Evolutionary conservation across 2,888 invertebrate species (phyloP).

Genomic region (Bugula neritina): DNA sequence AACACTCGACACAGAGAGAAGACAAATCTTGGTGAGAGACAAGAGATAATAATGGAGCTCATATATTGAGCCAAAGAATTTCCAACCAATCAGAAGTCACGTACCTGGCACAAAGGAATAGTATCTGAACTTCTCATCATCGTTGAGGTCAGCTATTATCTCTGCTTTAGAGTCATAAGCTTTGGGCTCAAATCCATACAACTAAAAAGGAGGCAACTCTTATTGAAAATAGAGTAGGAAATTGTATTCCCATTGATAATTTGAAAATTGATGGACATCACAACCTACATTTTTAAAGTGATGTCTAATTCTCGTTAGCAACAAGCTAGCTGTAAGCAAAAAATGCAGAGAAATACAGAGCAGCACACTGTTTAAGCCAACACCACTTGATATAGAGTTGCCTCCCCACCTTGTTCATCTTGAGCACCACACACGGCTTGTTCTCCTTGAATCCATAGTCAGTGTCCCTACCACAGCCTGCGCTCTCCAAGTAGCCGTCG

Average conservation of each 20-base stretch:
- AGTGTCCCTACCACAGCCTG: conserved; percentile 48
- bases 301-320: too few species aligned
- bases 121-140: neutral
- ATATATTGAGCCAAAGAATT: too few species aligned
- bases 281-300: too few species aligned
- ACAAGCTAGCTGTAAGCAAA: too few species aligned
- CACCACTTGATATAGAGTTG: too few species aligned
- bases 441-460: conserved; percentile 74
- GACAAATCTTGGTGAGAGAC: too few species aligned
- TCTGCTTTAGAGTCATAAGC: neutral
- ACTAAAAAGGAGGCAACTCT: neutral
- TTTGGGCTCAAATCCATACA: neutral
- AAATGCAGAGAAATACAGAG: too few species aligned
- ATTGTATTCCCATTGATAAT: neutral
- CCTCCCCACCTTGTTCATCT: conserved; percentile 45
- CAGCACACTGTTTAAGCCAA: too few species aligned
- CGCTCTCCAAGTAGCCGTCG: neutral
- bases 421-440: conserved; percentile 64
- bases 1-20: too few species aligned
- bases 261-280: too few species aligned
- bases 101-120: neutral
- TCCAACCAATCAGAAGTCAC: neutral
- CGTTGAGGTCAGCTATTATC: neutral
- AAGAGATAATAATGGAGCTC: too few species aligned
- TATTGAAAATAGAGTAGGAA: neutral